Evolutionary conservation across 2,888 invertebrate genomes (phyloP), one percentile per base, ranked within the genome.

Genomic region (Dolichopus griseipennis): DNA sequence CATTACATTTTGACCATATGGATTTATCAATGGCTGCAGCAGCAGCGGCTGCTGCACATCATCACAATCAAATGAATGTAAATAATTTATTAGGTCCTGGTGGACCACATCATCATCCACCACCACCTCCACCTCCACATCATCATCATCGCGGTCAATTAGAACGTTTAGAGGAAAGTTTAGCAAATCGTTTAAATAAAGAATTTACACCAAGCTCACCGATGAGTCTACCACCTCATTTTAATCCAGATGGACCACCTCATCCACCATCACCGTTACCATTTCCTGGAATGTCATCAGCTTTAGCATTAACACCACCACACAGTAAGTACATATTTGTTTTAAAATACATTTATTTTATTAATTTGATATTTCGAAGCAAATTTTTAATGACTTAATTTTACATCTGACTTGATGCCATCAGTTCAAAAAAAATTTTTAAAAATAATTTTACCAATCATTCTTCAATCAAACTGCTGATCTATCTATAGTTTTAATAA

Each of bases 261-360:
- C 82, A 78, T 78, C 85, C 83, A 70, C 86, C 84, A 66, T 86
- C 85, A 71, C 88, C 84, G 71, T 81, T 90, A 78, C 86, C 87
- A 80, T 91, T 89, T 83, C 89, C 90, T 72, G 89, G 88, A 69
- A 88, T 90, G 83, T 86, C 89, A 65, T 88, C 90, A 70, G 90
- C 91, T 69, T 83, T 93, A 73, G 87, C 91, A 61, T 83, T 93
- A 78, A 91, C 92, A 73, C 91, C 92, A 75, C 91, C 92, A 69
- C 92, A 93, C 84, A 89, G 88, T 86, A 83, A 90, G 88, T 88
- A 77, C 4, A 27, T 61, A 22, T 27, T 27, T 27, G 2, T 27
- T 27, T 27, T 27, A n/a, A 4, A 27, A 27, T 27, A 27, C 27
- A 4, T 27, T 27, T 27, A 4, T 27, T 27, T 27, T 27, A 27